Evolutionary conservation across 2,113 vertebrate genomes (phyloP), one percentile per base, ranked within the genome.

Genomic region (Lasiurus borealis): DNA sequence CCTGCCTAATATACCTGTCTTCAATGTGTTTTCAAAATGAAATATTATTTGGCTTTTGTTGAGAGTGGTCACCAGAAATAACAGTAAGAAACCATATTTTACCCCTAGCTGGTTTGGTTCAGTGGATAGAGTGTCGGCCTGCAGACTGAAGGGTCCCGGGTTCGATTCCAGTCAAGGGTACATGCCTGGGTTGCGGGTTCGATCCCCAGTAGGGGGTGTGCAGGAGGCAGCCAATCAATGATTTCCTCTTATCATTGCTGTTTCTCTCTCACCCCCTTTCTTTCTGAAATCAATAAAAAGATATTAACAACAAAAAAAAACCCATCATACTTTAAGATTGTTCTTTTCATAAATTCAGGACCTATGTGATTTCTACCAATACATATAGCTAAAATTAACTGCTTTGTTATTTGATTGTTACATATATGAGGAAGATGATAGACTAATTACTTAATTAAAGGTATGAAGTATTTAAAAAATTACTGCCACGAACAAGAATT

Each of bases 31-130:
- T 68, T 94, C 34, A 97, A 62, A 91, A 52, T 68, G 34, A 98
- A 72, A 9, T 85, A n/a, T 72, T 94, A 76, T n/a, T 93, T 8
- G 88, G 23, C 64, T 95, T 97, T 97, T 95, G 66, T 95, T 97
- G 93, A 85, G 85, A 72, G 29, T 94, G 48, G 6, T 89, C 81
- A 76, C 19, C 44, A 93, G 52, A 95, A 87, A 66, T 94, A 93
- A 57, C 54, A 96, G 73, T 75, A 73, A 96, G 68, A 94, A 64
- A 31, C 46, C 19, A 16, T 85, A 90, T 25, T 62, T 62, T 62
- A 27, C 59, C 59, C 59, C 8, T 62, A 27, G 59, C 59, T 62
- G 59, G 59, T 62, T 62, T 62, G 25, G 59, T 25, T 62, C 59
- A 62, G 59, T 59, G 57, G 57, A 59, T 59, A 59, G 57, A 59